Base-by-base conservation (phyloP, 2,113 vertebrate species). In the Xenotilapia caudafasciata region DNA sequence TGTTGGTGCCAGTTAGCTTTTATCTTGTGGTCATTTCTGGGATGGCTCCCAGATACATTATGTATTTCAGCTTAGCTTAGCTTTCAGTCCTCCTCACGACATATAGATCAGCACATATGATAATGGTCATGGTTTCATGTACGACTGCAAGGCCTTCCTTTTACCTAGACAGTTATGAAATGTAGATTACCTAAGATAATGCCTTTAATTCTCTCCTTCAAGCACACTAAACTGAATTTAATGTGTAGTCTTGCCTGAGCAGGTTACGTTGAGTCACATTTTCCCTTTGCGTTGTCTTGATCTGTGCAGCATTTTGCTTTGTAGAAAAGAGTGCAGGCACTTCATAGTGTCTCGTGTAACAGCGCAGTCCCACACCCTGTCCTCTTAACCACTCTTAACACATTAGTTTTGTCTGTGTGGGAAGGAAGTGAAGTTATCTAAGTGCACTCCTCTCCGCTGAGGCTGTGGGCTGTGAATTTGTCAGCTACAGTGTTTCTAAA, bases 51-150 rank as follows among this genome's bases (percentile, higher is more conserved):
- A 53, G 87, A 87, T 84, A 23, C 88, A 86, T 83, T 92, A 87
- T 92, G 86, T 90, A 85, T 94, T 93, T 93, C 93, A 94, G 80
- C 53, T 70, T 12, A 54, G 84, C 85, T 93, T 90, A 80, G 89
- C 90, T 90, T 94, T 90, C 92, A 92, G 38, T 19, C 49, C 51
- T 82, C 56, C 45, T 2, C 83, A 23, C 84, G 86, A 91, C 88
- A 54, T 80, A 40, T 91, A 51, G 85, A 17, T 73, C 70, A n/a
- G 5, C 38, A 47, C 47, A 83, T 85, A n/a, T 51, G 84, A 88
- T 86, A 91, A 79, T 83, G 19, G 68, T 55, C 79, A 40, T 31
- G 89, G 87, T 92, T 90, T 89, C 87, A 82, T 80, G 85, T 90
- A 84, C 4, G 26, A 65, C 31, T 19, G 6, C 45, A 82, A 83